These are phyloP conservation scores for Zaprionus camerounensis DNA, from an alignment of 1,140 invertebrate genomes.

Conservation along the genomic window DNA sequence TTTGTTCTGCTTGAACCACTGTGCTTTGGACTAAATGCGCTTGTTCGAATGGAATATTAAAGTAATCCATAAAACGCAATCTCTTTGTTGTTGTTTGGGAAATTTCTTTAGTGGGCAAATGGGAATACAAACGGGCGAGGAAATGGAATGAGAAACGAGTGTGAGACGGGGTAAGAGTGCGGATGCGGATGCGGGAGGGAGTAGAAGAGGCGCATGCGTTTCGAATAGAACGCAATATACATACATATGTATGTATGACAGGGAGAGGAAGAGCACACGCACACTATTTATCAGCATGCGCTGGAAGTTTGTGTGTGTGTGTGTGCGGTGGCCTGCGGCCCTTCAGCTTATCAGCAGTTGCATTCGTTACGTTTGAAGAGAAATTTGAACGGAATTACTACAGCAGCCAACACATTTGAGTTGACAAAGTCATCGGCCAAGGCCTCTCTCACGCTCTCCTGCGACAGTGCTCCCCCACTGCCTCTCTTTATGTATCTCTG, in stretches of 20 bases:
- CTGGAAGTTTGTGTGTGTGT: conserved; percentile 10
- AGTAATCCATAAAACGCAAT: conserved; percentile 67
- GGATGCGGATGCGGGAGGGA: conserved; percentile 14
- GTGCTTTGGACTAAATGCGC: conserved; percentile 47
- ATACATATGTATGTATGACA: conserved; percentile 51
- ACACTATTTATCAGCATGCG: conserved; percentile 10
- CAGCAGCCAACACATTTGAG: conserved; percentile 23
- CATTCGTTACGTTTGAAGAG: conserved; percentile 44
- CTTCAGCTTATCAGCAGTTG: conserved; percentile 46
- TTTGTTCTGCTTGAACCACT: conserved; percentile 37
- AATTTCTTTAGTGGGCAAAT: conserved; percentile 17
- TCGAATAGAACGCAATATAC: conserved; percentile 9
- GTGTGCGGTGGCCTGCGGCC: conserved; percentile 28
- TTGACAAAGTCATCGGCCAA: conserved; percentile 29
- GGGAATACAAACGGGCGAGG: conserved; percentile 5
- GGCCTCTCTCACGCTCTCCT: conserved; percentile 4
- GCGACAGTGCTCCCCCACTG: not conserved
- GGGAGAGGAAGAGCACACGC: conserved; percentile 31
- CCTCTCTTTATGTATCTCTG: conserved; percentile 6
- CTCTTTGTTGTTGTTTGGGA: conserved; percentile 46
- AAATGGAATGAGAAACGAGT: not conserved
- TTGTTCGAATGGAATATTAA: conserved; percentile 56
- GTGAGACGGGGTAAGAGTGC: not conserved
- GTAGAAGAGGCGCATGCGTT: conserved; percentile 60
- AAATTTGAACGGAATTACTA: conserved; percentile 40